Conservation (phyloP, 2,113 vertebrate species). For the Promerops cafer region DNA sequence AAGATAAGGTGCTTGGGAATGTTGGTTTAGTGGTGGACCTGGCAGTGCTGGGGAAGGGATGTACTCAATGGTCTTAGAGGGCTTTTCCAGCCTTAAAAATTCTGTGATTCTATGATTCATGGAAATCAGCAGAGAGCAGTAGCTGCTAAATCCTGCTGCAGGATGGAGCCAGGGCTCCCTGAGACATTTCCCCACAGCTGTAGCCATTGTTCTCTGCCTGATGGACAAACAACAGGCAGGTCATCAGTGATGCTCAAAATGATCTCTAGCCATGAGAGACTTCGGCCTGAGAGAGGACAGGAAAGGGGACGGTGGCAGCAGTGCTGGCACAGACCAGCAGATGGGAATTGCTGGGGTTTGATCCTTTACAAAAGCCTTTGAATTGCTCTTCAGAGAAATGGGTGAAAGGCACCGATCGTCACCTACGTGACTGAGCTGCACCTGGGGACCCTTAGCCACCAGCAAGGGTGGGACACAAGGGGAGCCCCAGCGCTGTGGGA, state of each 20-base stretch:
- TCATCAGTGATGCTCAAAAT: not conserved
- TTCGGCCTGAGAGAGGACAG: not conserved
- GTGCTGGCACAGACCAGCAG: not conserved
- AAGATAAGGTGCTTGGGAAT: not conserved
- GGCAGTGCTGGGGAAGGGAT: not conserved
- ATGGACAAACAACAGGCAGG: accelerated
- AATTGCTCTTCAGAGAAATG: accelerated
- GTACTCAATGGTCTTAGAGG: not conserved
- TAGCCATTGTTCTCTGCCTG: not conserved
- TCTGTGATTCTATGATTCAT: not conserved
- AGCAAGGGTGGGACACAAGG: not conserved
- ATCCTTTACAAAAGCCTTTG: not conserved
- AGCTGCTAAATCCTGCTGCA: not conserved
- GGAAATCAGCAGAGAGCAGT: not conserved
- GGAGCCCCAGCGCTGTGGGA: accelerated
- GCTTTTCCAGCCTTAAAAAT: not conserved
- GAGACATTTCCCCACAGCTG: not conserved
- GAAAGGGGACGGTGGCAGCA: accelerated
- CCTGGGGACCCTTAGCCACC: not conserved
- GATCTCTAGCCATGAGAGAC: not conserved
- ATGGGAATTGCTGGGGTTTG: not conserved
- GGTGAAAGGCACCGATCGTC: not conserved
- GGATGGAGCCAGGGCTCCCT: not conserved
- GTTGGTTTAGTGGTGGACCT: not conserved
- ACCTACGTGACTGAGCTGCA: not conserved